Evolutionary conservation across 2,113 vertebrate genomes (phyloP), one percentile per base, ranked within the genome.

Genomic region (sheep (Ovis aries)): DNA sequence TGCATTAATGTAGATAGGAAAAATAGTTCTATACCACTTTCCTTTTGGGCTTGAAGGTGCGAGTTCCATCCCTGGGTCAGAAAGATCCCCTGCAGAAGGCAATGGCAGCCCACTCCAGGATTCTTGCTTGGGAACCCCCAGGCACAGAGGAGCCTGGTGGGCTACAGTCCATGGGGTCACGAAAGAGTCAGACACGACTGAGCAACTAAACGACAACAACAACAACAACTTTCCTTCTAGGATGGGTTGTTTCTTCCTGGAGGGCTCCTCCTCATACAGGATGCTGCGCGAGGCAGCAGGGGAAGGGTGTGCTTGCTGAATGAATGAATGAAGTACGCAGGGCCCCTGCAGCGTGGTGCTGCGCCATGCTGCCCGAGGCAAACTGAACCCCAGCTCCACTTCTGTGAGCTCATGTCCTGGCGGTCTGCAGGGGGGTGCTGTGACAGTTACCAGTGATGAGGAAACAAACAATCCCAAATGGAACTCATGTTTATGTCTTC

Each of bases 401-500:
- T 50, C 45, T 45, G 36, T 59, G 62, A 89, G 81, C 67, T 80
- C 3, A 1, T 6, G 40, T 60, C 84, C 88, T 81, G 36, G 43
- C 50, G 53, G 36, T 33, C 77, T 77, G 31, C 12, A 71, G 78
- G 78, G 78, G 77, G 74, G 62, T 53, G 71, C 43, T 67, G 21
- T 92, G 81, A 91, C n/a, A 62, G 40, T n/a, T 25, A 48, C 36
- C 59, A 87, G 87, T 10, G 36, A 93, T 33, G 45, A 86, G 48
- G 62, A 60, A 92, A 57, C 50, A 27, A 48, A 55, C 19, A 43
- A 50, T 17, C 82, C 48, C 67, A n/a, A 92, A 71, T 50, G 45
- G 57, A 90, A 95, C 55, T 92, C n/a, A 25, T 83, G 91, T 91
- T 94, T 89, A 85, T 80, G 16, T 59, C 71, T 86, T 43, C 85